phyloP scores from a whole-genome alignment of 1,140 invertebrate species.

The Yoshiicerus persimilis region DNA sequence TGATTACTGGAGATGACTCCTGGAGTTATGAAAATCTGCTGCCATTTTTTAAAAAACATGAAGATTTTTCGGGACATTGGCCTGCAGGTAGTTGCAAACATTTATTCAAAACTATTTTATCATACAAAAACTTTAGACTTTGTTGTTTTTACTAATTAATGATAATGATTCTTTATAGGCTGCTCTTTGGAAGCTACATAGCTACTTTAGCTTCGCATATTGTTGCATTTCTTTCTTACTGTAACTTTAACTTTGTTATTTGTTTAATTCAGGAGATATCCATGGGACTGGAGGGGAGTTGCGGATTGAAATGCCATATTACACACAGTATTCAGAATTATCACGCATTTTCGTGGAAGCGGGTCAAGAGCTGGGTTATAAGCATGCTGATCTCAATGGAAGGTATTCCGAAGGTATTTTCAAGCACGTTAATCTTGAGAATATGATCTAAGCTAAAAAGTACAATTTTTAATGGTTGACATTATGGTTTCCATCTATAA shows the following conservation, averaged over 20 bases:
- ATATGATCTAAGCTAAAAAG: no score
- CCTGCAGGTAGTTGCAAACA: neutral
- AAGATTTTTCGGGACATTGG: conserved; percentile 59
- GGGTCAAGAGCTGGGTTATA: conserved; percentile 57
- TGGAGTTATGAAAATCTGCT: conserved; percentile 65
- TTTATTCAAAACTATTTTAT: no score
- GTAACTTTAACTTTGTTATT: no score
- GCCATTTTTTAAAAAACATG: conserved; percentile 82
- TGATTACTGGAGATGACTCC: conserved; percentile 54
- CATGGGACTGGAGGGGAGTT: neutral
- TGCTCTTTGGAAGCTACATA: no score
- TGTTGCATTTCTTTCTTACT: no score
- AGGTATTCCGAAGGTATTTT: neutral
- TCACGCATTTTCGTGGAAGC: conserved; percentile 51
- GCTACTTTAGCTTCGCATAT: no score
- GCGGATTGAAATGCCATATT: neutral
- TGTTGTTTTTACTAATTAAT: no score
- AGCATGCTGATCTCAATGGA: conserved; percentile 61
- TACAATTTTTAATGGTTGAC: no score
- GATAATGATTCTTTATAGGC: no score
- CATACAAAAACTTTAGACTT: no score
- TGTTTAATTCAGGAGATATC: neutral
- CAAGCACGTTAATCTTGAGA: no score
- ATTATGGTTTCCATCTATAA: no score
- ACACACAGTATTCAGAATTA: neutral